Evolutionary conservation across 1,140 invertebrate species (phyloP).

Genomic region (Pogonognathellus flavescens): DNA sequence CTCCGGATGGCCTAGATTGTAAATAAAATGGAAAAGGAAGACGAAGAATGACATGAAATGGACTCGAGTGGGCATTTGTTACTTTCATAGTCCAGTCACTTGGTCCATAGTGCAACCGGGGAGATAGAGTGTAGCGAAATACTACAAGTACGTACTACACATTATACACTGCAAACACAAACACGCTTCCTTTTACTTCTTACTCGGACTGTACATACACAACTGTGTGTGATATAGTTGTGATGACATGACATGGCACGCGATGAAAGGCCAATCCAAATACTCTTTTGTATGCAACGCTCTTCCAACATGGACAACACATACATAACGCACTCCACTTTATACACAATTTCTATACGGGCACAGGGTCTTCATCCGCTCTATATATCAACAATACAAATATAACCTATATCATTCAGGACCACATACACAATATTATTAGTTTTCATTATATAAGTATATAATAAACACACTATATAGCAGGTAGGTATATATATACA

Average conservation of each 20-base stretch:
- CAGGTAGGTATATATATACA: no score
- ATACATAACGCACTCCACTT: no score
- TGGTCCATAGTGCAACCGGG: background rate
- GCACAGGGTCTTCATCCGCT: no score
- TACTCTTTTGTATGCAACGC: slow-evolving; percentile 3
- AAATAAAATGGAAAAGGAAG: slow-evolving; percentile 16
- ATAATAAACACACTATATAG: no score
- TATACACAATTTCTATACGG: no score
- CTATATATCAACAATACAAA: no score
- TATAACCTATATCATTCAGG: no score
- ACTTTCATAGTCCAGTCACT: background rate
- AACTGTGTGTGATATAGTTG: background rate
- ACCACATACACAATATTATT: no score
- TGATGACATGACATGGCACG: background rate
- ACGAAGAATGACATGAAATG: slow-evolving; percentile 7
- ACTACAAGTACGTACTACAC: background rate
- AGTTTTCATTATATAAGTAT: no score
- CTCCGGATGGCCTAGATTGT: slow-evolving; percentile 3
- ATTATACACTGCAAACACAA: no score
- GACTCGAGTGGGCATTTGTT: background rate
- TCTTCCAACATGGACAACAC: background rate
- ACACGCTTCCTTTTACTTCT: no score
- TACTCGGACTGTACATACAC: no score
- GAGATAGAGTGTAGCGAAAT: background rate
- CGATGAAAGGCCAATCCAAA: slow-evolving; percentile 4